These are phyloP conservation scores for Toxonevra muliebris DNA, from an alignment of 2,888 invertebrate species.

Conservation along the genomic window DNA sequence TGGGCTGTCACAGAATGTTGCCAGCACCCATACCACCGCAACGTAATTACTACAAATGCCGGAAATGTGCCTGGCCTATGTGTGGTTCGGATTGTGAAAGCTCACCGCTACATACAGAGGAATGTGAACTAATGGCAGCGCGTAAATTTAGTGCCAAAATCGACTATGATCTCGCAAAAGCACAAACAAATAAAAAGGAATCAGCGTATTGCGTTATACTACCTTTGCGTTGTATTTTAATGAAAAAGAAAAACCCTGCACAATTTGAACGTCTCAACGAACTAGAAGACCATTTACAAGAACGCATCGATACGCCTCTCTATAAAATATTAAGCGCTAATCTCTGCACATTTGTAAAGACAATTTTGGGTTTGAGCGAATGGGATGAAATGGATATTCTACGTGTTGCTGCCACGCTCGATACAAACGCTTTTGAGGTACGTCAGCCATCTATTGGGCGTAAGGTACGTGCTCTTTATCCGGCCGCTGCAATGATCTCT, in stretches of 20 bases:
- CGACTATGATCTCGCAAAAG: constrained; percentile 50
- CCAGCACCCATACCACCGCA: constrained; percentile 46
- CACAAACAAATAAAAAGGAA: constrained; percentile 63
- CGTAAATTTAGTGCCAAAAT: constrained; percentile 70
- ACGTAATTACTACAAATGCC: constrained; percentile 70
- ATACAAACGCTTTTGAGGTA: constrained; percentile 78
- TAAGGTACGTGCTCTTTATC: constrained; percentile 72
- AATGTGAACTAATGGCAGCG: constrained; percentile 71
- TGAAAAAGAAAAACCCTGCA: constrained; percentile 69
- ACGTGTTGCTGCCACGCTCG: constrained; percentile 74
- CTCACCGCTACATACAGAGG: constrained; percentile 68
- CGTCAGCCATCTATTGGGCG: constrained; percentile 64
- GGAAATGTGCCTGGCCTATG: constrained; percentile 75
- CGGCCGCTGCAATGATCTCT: constrained; percentile 74
- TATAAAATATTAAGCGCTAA: constrained; percentile 71
- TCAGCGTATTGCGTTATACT: constrained; percentile 75
- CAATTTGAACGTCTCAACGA: constrained; percentile 50
- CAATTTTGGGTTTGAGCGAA: constrained; percentile 67
- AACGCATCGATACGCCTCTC: constrained; percentile 70
- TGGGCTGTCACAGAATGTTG: constrained; percentile 70
- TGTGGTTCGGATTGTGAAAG: constrained; percentile 72
- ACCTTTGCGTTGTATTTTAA: constrained; percentile 72
- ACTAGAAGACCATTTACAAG: constrained; percentile 69
- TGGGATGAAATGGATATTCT: constrained; percentile 70
- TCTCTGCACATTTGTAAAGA: constrained; percentile 71